Conservation (phyloP, 2,113 vertebrate genomes). For the Orcinus orca region DNA sequence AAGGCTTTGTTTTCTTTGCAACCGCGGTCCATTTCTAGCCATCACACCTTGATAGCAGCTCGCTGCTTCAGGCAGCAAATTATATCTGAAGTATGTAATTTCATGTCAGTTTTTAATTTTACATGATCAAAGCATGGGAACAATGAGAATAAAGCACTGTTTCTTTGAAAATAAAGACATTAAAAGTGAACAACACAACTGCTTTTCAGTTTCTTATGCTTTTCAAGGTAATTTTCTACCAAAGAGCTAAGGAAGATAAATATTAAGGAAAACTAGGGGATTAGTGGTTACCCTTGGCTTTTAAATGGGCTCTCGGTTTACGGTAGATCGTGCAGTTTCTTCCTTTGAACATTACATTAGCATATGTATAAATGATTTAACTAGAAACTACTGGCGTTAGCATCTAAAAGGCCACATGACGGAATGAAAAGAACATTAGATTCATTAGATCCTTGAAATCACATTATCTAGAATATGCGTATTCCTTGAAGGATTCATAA, state of each 20-base stretch:
- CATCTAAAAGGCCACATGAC: slow-evolving; percentile 22
- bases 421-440: slow-evolving; percentile 56
- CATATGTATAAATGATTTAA: slow-evolving; percentile 28
- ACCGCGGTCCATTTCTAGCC: slow-evolving; percentile 39
- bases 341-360: slow-evolving; percentile 36
- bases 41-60: slow-evolving; percentile 35
- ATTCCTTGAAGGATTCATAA: slow-evolving; percentile 48
- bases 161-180: slow-evolving; percentile 63
- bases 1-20: slow-evolving; percentile 43
- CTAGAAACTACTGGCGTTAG: neutral
- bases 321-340: neutral
- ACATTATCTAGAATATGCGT: slow-evolving; percentile 40
- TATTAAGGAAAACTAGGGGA: slow-evolving; percentile 60
- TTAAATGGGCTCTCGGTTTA: slow-evolving; percentile 22
- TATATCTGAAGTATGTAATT: slow-evolving; percentile 58
- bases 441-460: slow-evolving; percentile 47
- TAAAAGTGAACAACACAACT: slow-evolving; percentile 38
- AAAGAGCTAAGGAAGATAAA: slow-evolving; percentile 53
- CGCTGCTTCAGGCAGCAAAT: slow-evolving; percentile 49
- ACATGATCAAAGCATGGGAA: slow-evolving; percentile 62
- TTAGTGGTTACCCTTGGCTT: slow-evolving; percentile 24
- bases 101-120: slow-evolving; percentile 66
- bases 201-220: slow-evolving; percentile 53
- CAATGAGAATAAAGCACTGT: slow-evolving; percentile 4
- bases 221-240: slow-evolving; percentile 56